Percentiles rank a stretch among this genome's conserved stretches.
Evolutionary conservation across 2,888 invertebrate genomes (phyloP).

Genomic region (Alloplasta piceator): DNA sequence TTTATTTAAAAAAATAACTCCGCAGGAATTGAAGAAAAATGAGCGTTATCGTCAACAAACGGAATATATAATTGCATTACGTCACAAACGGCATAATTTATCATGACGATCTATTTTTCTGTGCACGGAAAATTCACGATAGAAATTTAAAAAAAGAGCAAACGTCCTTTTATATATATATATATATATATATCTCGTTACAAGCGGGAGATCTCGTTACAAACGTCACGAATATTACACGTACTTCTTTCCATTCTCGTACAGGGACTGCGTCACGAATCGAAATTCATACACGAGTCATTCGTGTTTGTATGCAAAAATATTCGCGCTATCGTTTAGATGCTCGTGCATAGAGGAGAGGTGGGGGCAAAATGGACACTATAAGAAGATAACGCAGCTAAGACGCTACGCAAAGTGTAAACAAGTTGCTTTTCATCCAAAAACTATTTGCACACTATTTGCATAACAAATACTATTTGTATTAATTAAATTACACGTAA

Average conservation of each 20-base stretch:
- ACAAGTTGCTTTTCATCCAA: no score
- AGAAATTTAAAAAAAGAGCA: neutral
- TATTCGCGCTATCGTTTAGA: slow-evolving; percentile 39
- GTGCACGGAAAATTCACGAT: slow-evolving; percentile 23
- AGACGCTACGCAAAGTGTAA: no score
- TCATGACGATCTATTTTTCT: slow-evolving; percentile 43
- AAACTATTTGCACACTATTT: no score
- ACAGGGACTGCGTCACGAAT: slow-evolving; percentile 67
- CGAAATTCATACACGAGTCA: slow-evolving; percentile 68
- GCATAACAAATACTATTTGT: no score
- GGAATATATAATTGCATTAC: neutral
- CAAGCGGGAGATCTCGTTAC: slow-evolving; percentile 31
- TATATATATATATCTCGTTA: neutral
- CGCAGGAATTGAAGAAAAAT: no score
- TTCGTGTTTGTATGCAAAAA: slow-evolving; percentile 32
- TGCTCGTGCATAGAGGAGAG: neutral
- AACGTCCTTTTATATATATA: neutral
- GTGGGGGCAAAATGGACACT: no score
- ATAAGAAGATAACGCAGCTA: no score
- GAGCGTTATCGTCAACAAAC: no score
- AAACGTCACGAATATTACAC: slow-evolving; percentile 60
- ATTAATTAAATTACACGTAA: no score
- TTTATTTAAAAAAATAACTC: no score
- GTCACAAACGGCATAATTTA: slow-evolving; percentile 33
- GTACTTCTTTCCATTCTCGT: slow-evolving; percentile 47